phyloP scores from a whole-genome alignment of 2,113 vertebrate genomes.

The Labrus mixtus region DNA sequence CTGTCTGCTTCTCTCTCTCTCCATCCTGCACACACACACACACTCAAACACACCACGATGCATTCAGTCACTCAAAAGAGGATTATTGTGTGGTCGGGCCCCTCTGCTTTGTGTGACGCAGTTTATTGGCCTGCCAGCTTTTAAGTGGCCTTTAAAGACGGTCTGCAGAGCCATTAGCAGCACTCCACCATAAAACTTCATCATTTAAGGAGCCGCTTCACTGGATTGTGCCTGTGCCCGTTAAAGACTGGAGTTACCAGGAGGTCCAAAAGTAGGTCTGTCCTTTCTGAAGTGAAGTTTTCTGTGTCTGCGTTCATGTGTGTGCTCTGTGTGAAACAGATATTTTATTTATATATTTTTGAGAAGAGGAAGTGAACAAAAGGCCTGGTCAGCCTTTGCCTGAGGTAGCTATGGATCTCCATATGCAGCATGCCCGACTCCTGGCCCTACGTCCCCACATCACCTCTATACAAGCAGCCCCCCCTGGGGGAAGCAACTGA shows the following conservation, averaged over 20 bases:
- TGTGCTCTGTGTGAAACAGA: constrained; percentile 41
- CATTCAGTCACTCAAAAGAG: constrained; percentile 35
- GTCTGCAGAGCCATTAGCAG: constrained; percentile 78
- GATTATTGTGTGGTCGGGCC: constrained; percentile 67
- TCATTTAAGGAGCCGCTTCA: constrained; percentile 73
- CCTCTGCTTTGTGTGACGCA: constrained; percentile 70
- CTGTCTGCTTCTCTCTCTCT: constrained; percentile 2
- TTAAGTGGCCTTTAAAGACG: constrained; percentile 79
- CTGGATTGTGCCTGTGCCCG: constrained; percentile 58
- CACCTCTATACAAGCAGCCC: constrained; percentile 68
- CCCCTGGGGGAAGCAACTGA: constrained; percentile 72
- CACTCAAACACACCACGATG: not conserved
- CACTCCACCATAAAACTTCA: constrained; percentile 77
- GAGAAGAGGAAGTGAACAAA: constrained; percentile 57
- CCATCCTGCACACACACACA: constrained; percentile 7
- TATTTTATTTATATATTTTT: constrained; percentile 54
- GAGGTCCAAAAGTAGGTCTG: constrained; percentile 54
- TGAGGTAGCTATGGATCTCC: constrained; percentile 78
- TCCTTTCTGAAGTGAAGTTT: constrained; percentile 40
- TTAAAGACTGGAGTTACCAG: constrained; percentile 65
- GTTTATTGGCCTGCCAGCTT: constrained; percentile 74
- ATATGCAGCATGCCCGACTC: constrained; percentile 70
- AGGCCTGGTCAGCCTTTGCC: constrained; percentile 72
- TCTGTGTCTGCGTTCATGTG: constrained; percentile 38
- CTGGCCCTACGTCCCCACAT: constrained; percentile 68